Conservation (phyloP, 2,888 invertebrate genomes). For the Temnothorax rugatulus region DNA sequence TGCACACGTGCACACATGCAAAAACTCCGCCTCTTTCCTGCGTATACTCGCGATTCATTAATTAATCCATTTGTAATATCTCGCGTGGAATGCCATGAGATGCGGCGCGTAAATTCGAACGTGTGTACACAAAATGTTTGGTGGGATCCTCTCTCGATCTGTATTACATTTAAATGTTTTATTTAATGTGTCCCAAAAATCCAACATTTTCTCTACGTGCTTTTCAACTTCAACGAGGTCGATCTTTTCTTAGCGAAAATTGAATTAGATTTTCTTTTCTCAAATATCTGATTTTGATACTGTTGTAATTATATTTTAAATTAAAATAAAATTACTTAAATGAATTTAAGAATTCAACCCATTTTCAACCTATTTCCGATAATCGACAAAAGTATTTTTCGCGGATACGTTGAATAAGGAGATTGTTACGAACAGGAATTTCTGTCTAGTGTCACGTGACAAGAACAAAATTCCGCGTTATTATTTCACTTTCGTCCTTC, state of each 20-base stretch:
- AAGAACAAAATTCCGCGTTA: constrained; percentile 19
- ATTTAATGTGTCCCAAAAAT: neutral
- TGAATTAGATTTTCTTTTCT: neutral
- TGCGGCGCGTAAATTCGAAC: neutral
- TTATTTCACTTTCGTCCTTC: constrained; percentile 28
- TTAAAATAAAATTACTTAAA: too few species aligned
- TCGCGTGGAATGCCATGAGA: constrained; percentile 11
- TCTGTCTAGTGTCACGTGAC: constrained; percentile 14
- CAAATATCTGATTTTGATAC: neutral
- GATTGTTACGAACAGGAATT: constrained; percentile 11
- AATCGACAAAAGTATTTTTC: constrained; percentile 2
- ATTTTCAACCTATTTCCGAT: neutral
- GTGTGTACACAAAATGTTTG: neutral
- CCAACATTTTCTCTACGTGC: neutral
- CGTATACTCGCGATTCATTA: constrained; percentile 36
- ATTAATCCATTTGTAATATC: constrained; percentile 48
- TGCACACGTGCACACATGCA: neutral
- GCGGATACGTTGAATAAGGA: constrained; percentile 1
- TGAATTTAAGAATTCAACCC: neutral
- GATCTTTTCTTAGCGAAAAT: neutral
- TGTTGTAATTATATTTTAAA: neutral
- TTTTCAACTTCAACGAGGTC: neutral
- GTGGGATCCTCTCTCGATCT: neutral
- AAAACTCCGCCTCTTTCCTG: constrained; percentile 45
- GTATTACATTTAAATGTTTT: neutral